Evolutionary conservation across 2,888 invertebrate species (phyloP).

Genomic region (Aphodius granarius): DNA sequence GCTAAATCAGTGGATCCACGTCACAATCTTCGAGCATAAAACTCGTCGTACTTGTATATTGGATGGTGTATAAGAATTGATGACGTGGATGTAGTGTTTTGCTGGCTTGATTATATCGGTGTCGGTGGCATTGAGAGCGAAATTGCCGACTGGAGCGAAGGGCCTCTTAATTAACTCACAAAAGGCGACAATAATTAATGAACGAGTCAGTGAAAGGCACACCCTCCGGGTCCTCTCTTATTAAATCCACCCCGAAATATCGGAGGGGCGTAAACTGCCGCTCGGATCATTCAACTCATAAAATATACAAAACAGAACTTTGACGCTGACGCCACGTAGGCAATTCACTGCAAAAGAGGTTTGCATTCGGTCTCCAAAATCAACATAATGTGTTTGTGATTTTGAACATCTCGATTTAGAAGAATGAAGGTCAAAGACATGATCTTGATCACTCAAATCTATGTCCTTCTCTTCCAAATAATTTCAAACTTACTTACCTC

Average conservation of each 20-base stretch:
- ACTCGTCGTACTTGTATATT: neutral
- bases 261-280: neutral
- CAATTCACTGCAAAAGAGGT: too few relatives aligned
- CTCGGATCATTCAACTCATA: neutral
- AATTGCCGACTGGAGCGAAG: constrained; percentile 23
- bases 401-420: too few relatives aligned
- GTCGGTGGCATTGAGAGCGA: constrained; percentile 17
- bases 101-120: neutral
- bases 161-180: constrained; percentile 30
- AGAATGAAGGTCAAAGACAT: too few relatives aligned
- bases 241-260: neutral
- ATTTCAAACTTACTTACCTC: too few relatives aligned
- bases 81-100: neutral
- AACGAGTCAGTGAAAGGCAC: constrained; percentile 7
- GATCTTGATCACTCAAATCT: too few relatives aligned
- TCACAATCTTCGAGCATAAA: neutral
- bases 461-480: too few relatives aligned
- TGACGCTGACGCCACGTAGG: too few relatives aligned
- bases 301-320: neutral
- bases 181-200: constrained; percentile 29
- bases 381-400: too few relatives aligned
- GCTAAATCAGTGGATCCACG: neutral
- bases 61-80: neutral
- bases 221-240: neutral
- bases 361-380: too few relatives aligned